phyloP scores from a whole-genome alignment of 2,888 invertebrate genomes.

The Apamea crenata region DNA sequence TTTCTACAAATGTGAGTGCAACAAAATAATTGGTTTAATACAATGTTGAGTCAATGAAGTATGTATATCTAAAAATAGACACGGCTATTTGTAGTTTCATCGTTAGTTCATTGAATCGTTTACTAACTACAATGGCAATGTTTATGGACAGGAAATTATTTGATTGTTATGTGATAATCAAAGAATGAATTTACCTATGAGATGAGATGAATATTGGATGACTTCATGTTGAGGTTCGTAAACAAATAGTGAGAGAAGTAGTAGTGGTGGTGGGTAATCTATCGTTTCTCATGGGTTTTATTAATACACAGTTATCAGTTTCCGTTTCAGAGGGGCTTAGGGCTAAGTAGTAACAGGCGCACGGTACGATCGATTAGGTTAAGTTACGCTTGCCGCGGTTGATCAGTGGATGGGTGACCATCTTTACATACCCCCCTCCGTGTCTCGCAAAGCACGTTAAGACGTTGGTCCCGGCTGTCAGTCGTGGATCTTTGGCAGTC shows the following conservation, averaged over 20 bases:
- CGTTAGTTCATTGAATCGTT: conserved; percentile 39
- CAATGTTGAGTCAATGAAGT: conserved; percentile 28
- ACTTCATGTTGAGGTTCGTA: not conserved
- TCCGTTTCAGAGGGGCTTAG: no score
- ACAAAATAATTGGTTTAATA: not conserved
- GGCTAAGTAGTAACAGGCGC: no score
- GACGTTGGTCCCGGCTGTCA: not conserved
- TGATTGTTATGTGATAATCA: conserved; percentile 12
- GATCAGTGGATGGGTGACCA: not conserved
- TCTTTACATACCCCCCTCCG: not conserved
- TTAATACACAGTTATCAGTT: no score
- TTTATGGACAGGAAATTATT: conserved; percentile 18
- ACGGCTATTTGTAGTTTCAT: conserved; percentile 9
- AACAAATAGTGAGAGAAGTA: not conserved
- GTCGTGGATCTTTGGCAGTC: not conserved
- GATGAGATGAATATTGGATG: not conserved
- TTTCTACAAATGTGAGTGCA: conserved; percentile 5
- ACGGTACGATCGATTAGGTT: not conserved
- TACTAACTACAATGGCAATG: conserved; percentile 15
- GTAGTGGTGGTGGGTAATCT: not conserved
- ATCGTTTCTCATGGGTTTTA: not conserved
- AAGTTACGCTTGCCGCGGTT: not conserved
- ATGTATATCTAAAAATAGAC: conserved; percentile 43
- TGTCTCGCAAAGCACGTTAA: not conserved
- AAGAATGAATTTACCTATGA: not conserved